Conservation (phyloP, 2,113 vertebrate species). For the Trichechus manatus region DNA sequence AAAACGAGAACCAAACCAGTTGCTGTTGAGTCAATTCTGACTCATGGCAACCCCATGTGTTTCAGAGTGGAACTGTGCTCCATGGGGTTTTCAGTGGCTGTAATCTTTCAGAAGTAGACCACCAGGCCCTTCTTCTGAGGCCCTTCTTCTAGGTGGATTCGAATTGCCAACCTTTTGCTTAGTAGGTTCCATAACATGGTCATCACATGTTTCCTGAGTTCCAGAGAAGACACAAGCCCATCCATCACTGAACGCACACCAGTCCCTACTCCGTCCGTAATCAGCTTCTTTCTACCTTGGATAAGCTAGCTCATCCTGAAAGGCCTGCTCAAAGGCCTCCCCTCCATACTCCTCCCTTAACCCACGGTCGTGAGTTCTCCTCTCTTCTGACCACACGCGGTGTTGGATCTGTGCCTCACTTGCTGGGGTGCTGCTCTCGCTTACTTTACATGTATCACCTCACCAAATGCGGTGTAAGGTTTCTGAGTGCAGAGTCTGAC, state of each 20-base stretch:
- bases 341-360: background rate
- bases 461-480: background rate
- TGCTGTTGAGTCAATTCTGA: background rate
- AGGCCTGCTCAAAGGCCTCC: background rate
- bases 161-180: background rate
- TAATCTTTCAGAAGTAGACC: background rate
- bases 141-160: background rate
- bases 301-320: background rate
- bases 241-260: background rate
- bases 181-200: background rate
- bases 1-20: background rate
- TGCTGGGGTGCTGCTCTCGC: background rate
- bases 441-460: background rate
- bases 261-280: background rate
- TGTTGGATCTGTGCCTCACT: accelerated
- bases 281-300: background rate
- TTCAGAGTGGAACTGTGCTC: background rate
- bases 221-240: background rate
- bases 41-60: background rate
- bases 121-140: background rate
- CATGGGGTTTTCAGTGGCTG: background rate
- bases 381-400: background rate
- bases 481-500: background rate
- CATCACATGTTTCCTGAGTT: background rate
- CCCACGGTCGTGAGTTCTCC: background rate